These are phyloP conservation scores for Uloborus diversus DNA, from an alignment of 1,140 invertebrate genomes.

Conservation along the genomic window DNA sequence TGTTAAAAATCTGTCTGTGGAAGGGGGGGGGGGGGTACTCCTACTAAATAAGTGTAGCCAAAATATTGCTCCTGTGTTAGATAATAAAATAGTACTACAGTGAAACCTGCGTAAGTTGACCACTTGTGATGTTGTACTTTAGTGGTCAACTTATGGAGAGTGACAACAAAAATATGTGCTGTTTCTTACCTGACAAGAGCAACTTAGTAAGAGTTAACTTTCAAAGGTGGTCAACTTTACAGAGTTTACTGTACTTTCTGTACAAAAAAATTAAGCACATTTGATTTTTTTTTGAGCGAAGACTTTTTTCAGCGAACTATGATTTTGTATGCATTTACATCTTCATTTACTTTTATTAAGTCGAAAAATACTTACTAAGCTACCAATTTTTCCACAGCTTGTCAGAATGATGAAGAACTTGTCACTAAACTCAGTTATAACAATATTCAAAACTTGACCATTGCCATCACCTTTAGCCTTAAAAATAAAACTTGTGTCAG, in stretches of 20 bases:
- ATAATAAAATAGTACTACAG: too few species aligned
- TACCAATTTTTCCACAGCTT: conserved; percentile 17
- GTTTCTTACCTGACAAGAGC: background rate
- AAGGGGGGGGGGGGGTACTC: too few species aligned
- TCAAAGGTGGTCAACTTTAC: background rate
- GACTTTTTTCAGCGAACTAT: background rate
- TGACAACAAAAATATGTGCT: background rate
- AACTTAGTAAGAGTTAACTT: background rate
- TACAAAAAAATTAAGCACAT: background rate
- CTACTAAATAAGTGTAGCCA: too few species aligned
- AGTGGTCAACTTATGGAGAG: too few species aligned
- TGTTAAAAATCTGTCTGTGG: too few species aligned
- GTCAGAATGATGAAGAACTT: conserved; percentile 17
- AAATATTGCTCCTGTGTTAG: too few species aligned
- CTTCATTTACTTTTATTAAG: background rate
- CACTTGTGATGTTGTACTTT: too few species aligned
- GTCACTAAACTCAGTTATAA: conserved; percentile 20
- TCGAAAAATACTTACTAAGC: background rate
- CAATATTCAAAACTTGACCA: background rate
- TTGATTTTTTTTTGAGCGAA: background rate
- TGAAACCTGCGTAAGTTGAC: too few species aligned
- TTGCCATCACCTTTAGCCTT: background rate
- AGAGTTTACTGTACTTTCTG: background rate
- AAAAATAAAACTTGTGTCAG: background rate
- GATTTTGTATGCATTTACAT: background rate